phyloP scores from a whole-genome alignment of 1,140 invertebrate genomes.

The Cyclina sinensis region DNA sequence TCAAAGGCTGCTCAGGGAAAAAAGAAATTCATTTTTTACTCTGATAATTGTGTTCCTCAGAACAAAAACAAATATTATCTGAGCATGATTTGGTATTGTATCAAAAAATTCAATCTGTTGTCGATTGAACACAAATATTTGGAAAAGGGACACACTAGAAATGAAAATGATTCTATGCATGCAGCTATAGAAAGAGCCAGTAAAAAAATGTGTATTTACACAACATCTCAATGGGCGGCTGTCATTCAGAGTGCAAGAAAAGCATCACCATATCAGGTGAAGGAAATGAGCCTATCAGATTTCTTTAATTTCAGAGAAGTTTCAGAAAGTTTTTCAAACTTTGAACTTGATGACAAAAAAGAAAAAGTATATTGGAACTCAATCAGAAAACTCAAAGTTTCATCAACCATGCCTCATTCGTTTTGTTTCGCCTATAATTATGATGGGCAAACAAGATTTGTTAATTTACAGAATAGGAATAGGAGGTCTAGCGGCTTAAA shows the following conservation, averaged over 20 bases:
- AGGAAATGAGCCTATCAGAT: neutral
- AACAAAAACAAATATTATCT: no score
- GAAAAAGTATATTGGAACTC: neutral
- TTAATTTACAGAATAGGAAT: neutral
- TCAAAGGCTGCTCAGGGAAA: no score
- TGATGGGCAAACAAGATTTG: neutral
- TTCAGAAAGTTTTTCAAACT: neutral
- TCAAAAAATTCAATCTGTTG: no score
- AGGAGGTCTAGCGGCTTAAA: no score
- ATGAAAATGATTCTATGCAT: no score
- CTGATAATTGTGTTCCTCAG: no score
- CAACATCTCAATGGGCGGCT: neutral
- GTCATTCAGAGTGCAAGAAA: neutral
- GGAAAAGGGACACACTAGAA: no score
- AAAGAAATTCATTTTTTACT: no score
- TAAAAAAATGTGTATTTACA: neutral
- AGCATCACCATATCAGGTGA: neutral
- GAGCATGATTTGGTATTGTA: no score
- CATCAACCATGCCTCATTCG: neutral
- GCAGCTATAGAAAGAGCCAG: neutral
- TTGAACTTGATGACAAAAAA: neutral
- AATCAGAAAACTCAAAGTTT: neutral
- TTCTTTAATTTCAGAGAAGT: neutral
- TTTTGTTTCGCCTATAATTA: neutral
- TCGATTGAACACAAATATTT: no score